These are phyloP conservation scores for Cheilosia variabilis DNA, from an alignment of 2,888 invertebrate species.

Conservation along the genomic window DNA sequence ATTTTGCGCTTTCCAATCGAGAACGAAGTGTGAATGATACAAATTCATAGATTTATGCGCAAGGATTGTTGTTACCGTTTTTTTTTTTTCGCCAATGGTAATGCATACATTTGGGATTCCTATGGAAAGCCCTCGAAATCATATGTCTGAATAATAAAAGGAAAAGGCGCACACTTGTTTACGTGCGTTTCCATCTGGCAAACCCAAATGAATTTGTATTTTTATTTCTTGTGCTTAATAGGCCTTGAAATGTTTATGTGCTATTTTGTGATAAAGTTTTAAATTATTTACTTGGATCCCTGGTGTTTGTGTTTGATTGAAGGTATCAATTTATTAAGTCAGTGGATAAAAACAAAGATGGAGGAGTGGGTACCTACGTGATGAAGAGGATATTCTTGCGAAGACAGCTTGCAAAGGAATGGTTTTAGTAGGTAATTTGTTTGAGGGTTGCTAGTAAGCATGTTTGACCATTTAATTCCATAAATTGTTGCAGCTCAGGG, in stretches of 20 bases:
- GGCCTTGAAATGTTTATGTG: conserved; percentile 61
- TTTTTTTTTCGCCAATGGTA: conserved; percentile 8
- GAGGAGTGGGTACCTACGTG: neutral
- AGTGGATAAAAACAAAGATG: neutral
- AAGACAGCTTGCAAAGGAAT: neutral
- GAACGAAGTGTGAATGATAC: conserved; percentile 71
- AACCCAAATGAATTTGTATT: conserved; percentile 40
- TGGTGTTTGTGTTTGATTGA: neutral
- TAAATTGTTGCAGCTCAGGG: too few relatives aligned
- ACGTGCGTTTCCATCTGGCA: conserved; percentile 12
- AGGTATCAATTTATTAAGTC: conserved; percentile 8
- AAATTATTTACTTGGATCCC: conserved; percentile 37
- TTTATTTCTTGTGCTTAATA: conserved; percentile 50
- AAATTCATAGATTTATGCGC: conserved; percentile 74
- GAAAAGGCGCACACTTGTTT: neutral
- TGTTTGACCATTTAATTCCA: too few relatives aligned
- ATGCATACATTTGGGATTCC: conserved; percentile 42
- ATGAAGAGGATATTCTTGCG: neutral
- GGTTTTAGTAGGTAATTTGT: neutral
- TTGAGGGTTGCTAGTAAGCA: neutral
- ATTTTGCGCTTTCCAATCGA: conserved; percentile 67
- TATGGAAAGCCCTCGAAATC: conserved; percentile 22
- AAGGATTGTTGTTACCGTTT: conserved; percentile 32
- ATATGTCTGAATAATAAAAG: conserved; percentile 52
- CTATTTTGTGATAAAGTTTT: conserved; percentile 44